These are phyloP conservation scores for Aphaenogaster rudis DNA, from an alignment of 1,140 invertebrate species.

Conservation along the genomic window DNA sequence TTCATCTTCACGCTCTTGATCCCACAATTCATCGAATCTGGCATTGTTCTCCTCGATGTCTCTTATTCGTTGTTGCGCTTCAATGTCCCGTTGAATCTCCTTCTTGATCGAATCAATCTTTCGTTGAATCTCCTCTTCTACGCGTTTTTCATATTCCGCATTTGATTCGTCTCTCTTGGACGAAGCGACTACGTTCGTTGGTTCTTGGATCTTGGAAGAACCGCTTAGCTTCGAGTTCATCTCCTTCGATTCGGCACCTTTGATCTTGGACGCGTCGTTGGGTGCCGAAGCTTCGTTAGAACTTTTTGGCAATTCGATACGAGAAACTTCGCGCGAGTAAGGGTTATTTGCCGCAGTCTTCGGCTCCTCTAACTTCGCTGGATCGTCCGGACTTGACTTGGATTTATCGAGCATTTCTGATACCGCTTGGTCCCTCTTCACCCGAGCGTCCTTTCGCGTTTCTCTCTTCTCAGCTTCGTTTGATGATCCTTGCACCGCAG, in stretches of 20 bases:
- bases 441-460: not conserved
- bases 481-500: not conserved
- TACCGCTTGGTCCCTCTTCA: conserved; percentile 33
- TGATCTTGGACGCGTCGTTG: not conserved
- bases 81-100: conserved; percentile 77
- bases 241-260: not conserved
- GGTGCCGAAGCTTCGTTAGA: not conserved
- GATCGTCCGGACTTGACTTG: not conserved
- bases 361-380: not conserved
- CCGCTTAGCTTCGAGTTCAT: not conserved
- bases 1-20: conserved; percentile 49
- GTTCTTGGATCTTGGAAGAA: not conserved
- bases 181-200: not conserved
- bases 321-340: not conserved
- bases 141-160: conserved; percentile 71
- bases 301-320: not conserved
- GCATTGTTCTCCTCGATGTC: conserved; percentile 77
- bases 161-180: not conserved
- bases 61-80: conserved; percentile 60
- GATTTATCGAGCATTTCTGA: not conserved
- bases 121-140: conserved; percentile 74
- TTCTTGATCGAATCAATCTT: conserved; percentile 80
- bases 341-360: not conserved
- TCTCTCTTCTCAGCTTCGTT: conserved; percentile 18
- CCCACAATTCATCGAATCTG: conserved; percentile 65